Base-by-base conservation (phyloP, 2,797 vertebrate genomes). In the Acrossocheilus fasciatus region DNA sequence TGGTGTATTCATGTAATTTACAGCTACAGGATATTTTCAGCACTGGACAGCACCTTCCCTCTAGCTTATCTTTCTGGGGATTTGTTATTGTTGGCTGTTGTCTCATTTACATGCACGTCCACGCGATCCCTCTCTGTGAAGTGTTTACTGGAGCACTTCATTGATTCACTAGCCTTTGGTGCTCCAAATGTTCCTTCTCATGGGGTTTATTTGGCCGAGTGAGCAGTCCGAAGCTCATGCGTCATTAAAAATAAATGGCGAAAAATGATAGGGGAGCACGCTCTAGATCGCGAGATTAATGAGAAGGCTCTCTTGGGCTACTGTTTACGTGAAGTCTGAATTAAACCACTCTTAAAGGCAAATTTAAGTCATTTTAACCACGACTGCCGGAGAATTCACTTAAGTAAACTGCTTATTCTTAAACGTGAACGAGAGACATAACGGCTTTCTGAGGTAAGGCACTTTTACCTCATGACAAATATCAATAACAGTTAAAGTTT, bases 21-120 rank as follows among this genome's bases (percentile, higher is more conserved):
- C 72, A 34, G 66, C 41, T 23, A 6, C 36, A 62, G 45, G 26
- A 26, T 26, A 11, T 43, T n/a, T 82, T 82, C 77, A 87, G 81
- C 47, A 84, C 77, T 86, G 81, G 81, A 90, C 86, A 89, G 81
- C 82, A 52, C 41, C 81, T 62, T 45, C 50, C 80, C 39, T 85
- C 68, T 5, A 12, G 26, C 59, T 18, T 30, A 41, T 41, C 34
- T 62, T 74, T 66, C 50, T 70, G 20, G 7, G 10, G 59, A 30
- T 62, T 59, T 62, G 66, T 69, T 82, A 17, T 52, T 69, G 45
- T 43, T 82, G 41, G 54, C 11, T 45, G 57, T 78, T 18, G 15
- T 86, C 85, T 75, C 50, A 85, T 85, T 85, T n/a, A 72, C 36
- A 85, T 79, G 76, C 83, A 79, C 10, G 64, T 72, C 83, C 45